Evolutionary conservation across 2,797 vertebrate species (phyloP).

Genomic region (Eurystomus glaucurus): DNA sequence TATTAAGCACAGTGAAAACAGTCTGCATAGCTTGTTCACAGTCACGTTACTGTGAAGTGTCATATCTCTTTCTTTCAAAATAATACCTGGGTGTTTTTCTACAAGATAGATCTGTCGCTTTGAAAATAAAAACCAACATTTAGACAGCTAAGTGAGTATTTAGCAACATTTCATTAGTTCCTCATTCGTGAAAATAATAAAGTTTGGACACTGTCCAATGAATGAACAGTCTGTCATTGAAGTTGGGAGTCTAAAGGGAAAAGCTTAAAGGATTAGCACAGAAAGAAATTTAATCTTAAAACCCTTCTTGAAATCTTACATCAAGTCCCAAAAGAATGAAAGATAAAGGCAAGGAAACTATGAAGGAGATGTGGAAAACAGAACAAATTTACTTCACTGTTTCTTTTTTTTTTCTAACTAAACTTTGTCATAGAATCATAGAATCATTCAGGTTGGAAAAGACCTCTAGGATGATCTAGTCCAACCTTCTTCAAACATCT

Average conservation of each 20-base stretch:
- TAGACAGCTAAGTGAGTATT: not conserved
- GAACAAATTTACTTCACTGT: not conserved
- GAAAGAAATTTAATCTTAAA: conserved; percentile 39
- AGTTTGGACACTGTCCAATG: not conserved
- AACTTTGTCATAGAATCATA: not conserved
- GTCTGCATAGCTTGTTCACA: not conserved
- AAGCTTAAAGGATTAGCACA: conserved; percentile 37
- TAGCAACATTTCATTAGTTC: not conserved
- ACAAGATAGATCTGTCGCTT: not conserved
- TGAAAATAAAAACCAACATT: not conserved
- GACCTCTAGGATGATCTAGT: too few relatives aligned
- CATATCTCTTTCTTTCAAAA: not conserved
- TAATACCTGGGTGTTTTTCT: not conserved
- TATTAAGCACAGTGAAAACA: not conserved
- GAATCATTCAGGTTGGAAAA: too few relatives aligned
- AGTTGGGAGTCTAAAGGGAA: not conserved
- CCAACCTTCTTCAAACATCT: too few relatives aligned
- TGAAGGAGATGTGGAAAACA: not conserved
- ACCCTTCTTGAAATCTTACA: not conserved
- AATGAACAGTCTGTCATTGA: conserved; percentile 5
- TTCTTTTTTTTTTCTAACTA: not conserved
- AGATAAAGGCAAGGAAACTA: not conserved
- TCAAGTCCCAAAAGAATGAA: not conserved
- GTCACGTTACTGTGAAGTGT: not conserved
- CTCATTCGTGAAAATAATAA: not conserved